Percentiles rank a stretch among this genome's conserved stretches.
phyloP scores from a whole-genome alignment of 2,888 invertebrate genomes.

The Volucella inanis region DNA sequence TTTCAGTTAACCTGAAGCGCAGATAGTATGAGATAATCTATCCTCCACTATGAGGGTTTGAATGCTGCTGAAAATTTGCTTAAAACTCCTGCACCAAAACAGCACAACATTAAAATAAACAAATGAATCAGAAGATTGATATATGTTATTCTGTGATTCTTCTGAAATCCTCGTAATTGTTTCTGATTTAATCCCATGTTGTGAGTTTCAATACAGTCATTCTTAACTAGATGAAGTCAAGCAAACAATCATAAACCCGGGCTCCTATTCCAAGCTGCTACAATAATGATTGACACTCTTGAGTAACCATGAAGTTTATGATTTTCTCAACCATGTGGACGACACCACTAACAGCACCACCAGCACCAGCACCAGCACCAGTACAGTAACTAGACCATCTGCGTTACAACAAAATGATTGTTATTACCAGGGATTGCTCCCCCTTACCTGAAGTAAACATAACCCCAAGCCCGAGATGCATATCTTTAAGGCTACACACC shows the following conservation, averaged over 20 bases:
- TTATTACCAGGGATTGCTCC: slow-evolving; percentile 45
- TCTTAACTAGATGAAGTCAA: slow-evolving; percentile 27
- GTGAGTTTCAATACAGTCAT: too few relatives aligned
- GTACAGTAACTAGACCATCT: slow-evolving; percentile 62
- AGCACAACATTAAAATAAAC: too few relatives aligned
- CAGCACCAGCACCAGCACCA: slow-evolving; percentile 50
- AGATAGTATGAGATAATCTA: too few relatives aligned
- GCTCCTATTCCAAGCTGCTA: slow-evolving; percentile 18
- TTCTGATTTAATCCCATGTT: too few relatives aligned
- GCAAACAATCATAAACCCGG: slow-evolving; percentile 7
- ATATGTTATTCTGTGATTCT: too few relatives aligned
- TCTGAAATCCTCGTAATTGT: too few relatives aligned
- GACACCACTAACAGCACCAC: slow-evolving; percentile 20
- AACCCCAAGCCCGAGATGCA: slow-evolving; percentile 54
- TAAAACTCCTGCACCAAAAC: too few relatives aligned
- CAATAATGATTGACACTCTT: slow-evolving; percentile 70
- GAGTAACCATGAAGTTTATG: slow-evolving; percentile 69
- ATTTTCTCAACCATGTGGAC: slow-evolving; percentile 51
- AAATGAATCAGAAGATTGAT: too few relatives aligned
- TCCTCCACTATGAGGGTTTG: too few relatives aligned
- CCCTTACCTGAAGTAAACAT: slow-evolving; percentile 13
- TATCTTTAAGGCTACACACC: slow-evolving; percentile 61
- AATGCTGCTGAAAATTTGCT: too few relatives aligned
- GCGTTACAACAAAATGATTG: slow-evolving; percentile 61
- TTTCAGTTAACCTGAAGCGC: too few relatives aligned